These are phyloP conservation scores for Macrotis lagotis DNA, from an alignment of 2,113 vertebrate species.

Conservation along the genomic window DNA sequence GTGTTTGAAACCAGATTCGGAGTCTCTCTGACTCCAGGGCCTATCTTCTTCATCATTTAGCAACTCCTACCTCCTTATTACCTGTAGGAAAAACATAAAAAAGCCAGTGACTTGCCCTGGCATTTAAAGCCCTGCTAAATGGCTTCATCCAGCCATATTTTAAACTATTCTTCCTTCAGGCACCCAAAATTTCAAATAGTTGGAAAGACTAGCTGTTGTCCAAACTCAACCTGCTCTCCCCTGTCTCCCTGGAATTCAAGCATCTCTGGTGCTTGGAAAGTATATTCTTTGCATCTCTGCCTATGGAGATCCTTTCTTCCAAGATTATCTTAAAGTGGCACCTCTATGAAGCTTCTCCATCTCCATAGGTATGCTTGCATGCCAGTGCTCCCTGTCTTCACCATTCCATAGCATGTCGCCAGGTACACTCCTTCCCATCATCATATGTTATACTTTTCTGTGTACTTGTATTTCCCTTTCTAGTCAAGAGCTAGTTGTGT, in stretches of 20 bases:
- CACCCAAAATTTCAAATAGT: neutral
- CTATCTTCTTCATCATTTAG: neutral
- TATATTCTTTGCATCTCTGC: neutral
- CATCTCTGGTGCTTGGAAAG: neutral
- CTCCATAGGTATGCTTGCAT: too few relatives aligned
- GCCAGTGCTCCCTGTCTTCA: accelerated
- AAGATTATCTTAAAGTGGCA: neutral
- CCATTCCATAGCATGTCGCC: neutral
- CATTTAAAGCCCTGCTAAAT: neutral
- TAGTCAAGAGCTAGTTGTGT: neutral
- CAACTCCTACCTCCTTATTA: neutral
- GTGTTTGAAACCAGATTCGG: neutral
- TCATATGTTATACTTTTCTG: neutral
- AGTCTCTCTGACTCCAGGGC: too few relatives aligned
- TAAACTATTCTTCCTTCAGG: neutral
- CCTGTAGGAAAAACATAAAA: neutral
- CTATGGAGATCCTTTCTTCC: neutral
- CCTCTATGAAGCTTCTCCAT: neutral
- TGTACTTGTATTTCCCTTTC: neutral
- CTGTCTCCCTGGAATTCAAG: neutral
- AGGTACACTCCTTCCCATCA: neutral
- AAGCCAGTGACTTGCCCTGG: neutral
- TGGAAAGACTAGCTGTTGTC: neutral
- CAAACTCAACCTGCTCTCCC: neutral
- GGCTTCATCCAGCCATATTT: neutral